These are phyloP conservation scores for Ornithoptera priamus DNA, from an alignment of 2,888 invertebrate species.

Conservation along the genomic window DNA sequence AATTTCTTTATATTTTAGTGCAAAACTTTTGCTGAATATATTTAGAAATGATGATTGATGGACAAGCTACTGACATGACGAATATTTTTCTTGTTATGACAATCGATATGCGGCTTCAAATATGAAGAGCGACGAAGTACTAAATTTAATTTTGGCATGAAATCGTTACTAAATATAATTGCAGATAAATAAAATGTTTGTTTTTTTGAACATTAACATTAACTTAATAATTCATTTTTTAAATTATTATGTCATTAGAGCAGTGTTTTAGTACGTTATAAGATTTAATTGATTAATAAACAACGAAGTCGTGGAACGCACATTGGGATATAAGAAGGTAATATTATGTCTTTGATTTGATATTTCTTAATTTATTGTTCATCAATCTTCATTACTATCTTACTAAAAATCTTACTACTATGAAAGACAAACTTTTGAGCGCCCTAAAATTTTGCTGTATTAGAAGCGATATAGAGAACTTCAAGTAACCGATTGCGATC, in stretches of 20 bases:
- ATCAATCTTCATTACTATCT: neutral
- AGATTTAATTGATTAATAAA: neutral
- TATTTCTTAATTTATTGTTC: neutral
- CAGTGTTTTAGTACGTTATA: no score
- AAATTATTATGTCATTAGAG: no score
- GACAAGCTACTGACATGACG: slow-evolving; percentile 12
- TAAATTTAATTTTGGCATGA: slow-evolving; percentile 11
- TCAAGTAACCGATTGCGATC: no score
- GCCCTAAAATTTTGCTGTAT: neutral
- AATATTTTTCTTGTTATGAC: neutral
- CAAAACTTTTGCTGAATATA: neutral
- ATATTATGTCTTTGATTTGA: neutral
- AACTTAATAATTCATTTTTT: no score
- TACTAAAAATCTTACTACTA: neutral
- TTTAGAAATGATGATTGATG: neutral
- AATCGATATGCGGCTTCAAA: neutral
- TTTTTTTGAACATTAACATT: neutral
- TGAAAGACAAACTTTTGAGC: neutral
- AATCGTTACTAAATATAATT: neutral
- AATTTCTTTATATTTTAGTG: neutral
- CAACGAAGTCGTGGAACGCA: neutral
- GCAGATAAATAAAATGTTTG: slow-evolving; percentile 1
- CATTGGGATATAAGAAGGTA: neutral
- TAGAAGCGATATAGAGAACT: neutral
- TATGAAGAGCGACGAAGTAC: neutral